Base-by-base conservation (phyloP, 2,113 vertebrate genomes). In the Numida meleagris region DNA sequence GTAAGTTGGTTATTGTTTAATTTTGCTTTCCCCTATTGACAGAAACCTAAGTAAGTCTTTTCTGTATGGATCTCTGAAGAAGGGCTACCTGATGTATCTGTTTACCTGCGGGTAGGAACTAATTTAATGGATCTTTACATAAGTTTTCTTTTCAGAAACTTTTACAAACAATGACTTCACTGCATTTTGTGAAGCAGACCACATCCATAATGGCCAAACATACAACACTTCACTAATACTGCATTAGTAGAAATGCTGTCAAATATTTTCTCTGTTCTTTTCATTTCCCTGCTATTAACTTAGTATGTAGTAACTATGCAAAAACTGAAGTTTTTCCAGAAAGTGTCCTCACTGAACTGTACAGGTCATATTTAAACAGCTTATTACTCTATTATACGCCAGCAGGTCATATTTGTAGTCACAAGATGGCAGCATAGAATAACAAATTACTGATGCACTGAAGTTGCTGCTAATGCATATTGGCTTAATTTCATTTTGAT, bases 381-480 rank as follows among this genome's bases (percentile, higher is more conserved):
- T 38, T 18, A 24, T 9, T 34, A 31, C 43, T 61, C 34, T 53
- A 8, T 53, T n/a, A 14, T 1, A 16, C 36, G 53, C 24, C 6
- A 81, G 81, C 76, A 79, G 57, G 27, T 62, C 17, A 73, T 57
- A 48, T 9, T 33, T 61, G 19, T 2, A 17, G 79, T 75, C 98
- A 97, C 96, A 96, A 97, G 98, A 86, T 96, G 98, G 98, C 97
- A 98, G 97, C 96, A 97, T 33, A 73, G 23, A 90, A 94, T 74
- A 85, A 90, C 62, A 89, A 79, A 95, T 93, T 31, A 43, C 38
- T 24, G 25, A 29, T n/a, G 8, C 0, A 1, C 15, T 6, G 2
- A 4, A 2, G 43, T 16, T 13, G 7, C 11, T 15, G 6, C 5
- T 42, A 8, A 1, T 0, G 1, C 9, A 9, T 9, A 14, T 34